Conservation (phyloP, 2,888 invertebrate genomes). For the Lasioglossum malachurum region DNA sequence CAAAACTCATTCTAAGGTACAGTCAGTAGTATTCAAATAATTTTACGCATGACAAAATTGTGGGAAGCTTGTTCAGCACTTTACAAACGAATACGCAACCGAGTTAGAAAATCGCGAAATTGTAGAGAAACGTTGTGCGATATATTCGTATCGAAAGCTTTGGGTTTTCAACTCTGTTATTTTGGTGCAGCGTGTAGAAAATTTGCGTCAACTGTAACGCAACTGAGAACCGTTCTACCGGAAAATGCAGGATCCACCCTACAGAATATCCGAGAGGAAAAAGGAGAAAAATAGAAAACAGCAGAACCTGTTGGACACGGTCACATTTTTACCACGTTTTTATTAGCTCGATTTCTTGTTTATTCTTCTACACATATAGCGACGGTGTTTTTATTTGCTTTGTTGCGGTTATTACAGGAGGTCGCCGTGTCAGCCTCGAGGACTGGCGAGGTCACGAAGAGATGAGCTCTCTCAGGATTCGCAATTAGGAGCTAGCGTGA, state of each 20-base stretch:
- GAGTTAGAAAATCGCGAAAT: no score
- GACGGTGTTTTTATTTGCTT: background rate
- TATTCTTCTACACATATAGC: no score
- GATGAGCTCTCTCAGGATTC: background rate
- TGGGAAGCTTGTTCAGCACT: background rate
- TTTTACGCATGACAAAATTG: background rate
- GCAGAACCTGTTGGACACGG: background rate
- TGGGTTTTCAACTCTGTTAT: no score
- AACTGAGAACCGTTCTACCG: background rate
- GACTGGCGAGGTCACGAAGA: background rate
- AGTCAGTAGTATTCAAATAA: background rate
- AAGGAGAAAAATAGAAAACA: background rate
- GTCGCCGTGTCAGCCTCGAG: background rate
- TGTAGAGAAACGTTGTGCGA: no score
- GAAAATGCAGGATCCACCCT: background rate
- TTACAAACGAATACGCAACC: no score
- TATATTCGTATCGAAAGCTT: no score
- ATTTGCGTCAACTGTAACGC: background rate
- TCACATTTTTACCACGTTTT: no score
- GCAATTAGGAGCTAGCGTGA: constrained; percentile 14
- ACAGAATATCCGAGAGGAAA: background rate
- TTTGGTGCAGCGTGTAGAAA: background rate
- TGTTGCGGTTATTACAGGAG: background rate
- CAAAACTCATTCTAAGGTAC: background rate
- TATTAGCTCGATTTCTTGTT: no score